Evolutionary conservation across 2,113 vertebrate genomes (phyloP).

Genomic region (Clarias magur): DNA sequence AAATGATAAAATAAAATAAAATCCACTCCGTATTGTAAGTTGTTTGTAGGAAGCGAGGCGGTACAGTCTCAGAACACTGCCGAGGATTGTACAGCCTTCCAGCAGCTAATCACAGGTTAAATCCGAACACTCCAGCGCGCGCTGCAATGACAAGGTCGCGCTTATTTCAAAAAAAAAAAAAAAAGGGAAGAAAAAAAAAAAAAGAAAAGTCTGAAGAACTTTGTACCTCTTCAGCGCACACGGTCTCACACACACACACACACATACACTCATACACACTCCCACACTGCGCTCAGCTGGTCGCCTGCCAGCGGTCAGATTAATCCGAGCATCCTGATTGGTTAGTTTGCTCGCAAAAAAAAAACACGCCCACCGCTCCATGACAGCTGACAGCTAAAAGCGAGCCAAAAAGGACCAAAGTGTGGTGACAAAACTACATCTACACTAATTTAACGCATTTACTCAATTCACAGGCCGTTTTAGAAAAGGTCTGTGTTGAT

Average conservation of each 20-base stretch:
- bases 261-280: slow-evolving; percentile 2
- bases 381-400: background rate
- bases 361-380: slow-evolving; percentile 39
- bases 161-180: slow-evolving; percentile 41
- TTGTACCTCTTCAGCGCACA: slow-evolving; percentile 52
- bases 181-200: no score
- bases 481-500: background rate
- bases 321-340: slow-evolving; percentile 50
- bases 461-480: background rate
- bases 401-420: background rate
- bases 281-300: slow-evolving; percentile 40
- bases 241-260: background rate
- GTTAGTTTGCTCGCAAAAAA: slow-evolving; percentile 9
- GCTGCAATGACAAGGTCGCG: slow-evolving; percentile 43
- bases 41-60: slow-evolving; percentile 56
- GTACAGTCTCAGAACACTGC: slow-evolving; percentile 98
- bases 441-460: no score
- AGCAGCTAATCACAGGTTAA: slow-evolving; percentile 55
- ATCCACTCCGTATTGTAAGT: slow-evolving; percentile 40
- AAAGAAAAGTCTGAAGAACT: slow-evolving; percentile 50
- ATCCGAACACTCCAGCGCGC: slow-evolving; percentile 44
- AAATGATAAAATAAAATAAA: background rate
- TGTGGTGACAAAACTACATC: background rate
- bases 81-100: slow-evolving; percentile 89
- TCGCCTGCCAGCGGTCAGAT: slow-evolving; percentile 46